phyloP scores from a whole-genome alignment of 2,888 invertebrate species.

The Mactromeris polynyma region DNA sequence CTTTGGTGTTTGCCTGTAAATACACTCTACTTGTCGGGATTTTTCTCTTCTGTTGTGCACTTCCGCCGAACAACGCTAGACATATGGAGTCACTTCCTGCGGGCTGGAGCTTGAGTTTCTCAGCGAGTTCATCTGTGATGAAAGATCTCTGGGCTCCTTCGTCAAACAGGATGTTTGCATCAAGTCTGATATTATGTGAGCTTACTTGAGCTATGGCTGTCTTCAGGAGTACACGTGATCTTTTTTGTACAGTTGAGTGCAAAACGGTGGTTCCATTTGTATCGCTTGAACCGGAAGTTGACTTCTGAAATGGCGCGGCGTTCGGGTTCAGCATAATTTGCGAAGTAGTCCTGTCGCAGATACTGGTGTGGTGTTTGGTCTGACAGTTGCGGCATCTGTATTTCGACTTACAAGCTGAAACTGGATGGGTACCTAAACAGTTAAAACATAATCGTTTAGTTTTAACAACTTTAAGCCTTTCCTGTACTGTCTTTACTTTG shows the following conservation, averaged over 20 bases:
- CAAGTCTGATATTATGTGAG: neutral
- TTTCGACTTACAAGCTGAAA: no score
- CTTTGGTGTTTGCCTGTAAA: no score
- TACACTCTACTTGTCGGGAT: neutral
- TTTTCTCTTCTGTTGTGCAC: neutral
- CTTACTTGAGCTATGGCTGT: conserved; percentile 3
- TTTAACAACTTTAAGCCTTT: no score
- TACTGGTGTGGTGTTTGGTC: conserved; percentile 11
- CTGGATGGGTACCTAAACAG: no score
- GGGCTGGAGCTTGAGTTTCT: neutral
- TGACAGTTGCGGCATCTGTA: neutral
- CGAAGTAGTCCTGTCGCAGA: neutral
- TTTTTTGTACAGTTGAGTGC: neutral
- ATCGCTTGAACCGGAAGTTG: no score
- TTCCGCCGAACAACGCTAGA: no score
- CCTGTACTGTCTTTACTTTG: no score
- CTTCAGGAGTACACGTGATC: no score
- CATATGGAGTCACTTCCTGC: no score
- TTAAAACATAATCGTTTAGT: no score
- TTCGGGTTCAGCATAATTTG: neutral
- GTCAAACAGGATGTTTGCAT: neutral
- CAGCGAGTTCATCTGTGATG: neutral
- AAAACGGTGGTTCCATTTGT: neutral
- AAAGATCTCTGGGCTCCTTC: neutral
- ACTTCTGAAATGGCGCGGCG: no score